Base-by-base conservation (phyloP, 2,888 invertebrate genomes). In the Drosophila basisetae region DNA sequence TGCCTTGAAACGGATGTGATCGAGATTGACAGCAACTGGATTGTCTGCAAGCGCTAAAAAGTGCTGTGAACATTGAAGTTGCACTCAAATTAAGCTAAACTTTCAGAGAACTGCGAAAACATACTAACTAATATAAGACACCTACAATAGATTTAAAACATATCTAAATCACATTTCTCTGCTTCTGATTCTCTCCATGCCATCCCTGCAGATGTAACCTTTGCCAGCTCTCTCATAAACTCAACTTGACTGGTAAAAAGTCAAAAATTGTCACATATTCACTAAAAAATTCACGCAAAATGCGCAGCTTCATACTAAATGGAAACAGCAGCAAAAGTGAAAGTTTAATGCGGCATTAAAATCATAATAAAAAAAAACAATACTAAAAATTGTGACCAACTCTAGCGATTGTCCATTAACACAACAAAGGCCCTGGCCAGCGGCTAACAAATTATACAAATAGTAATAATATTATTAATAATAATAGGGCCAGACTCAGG, bases 321-420 rank as follows among this genome's bases (percentile, higher is more conserved):
- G 77, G 64, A 81, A 81, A 65, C 71, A 68, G 56, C 47, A 11
- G 28, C 56, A 90, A 90, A 89, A 92, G 93, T 91, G 93, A 93
- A 93, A 93, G 93, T 91, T 92, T 84, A 88, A 91, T 91, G 91
- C 90, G 86, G 87, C 84, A 90, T 91, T 90, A 82, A 76, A 81
- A 80, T 77, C 71, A 81, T 64, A 80, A 77, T 73, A 77, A 77
- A 60, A 70, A 16, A 54, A 31, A 28, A 37, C 39, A 73, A 82
- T 58, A 83, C 90, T 90, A 89, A 90, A 88, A 91, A 80, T 80
- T 82, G 82, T 84, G 82, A 78, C 80, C 75, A 82, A 64, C 66
- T 76, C 63, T 49, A 18, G 49, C 73, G 16, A 1, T n/a, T 50
- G 69, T 30, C 76, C 78, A 86, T 89, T 86, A 89, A 79, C 78